A percentile compares a stretch with the other conserved stretches of the same genome.
Conservation (phyloP, 2,113 vertebrate genomes). For the Ammodytes dubius region DNA sequence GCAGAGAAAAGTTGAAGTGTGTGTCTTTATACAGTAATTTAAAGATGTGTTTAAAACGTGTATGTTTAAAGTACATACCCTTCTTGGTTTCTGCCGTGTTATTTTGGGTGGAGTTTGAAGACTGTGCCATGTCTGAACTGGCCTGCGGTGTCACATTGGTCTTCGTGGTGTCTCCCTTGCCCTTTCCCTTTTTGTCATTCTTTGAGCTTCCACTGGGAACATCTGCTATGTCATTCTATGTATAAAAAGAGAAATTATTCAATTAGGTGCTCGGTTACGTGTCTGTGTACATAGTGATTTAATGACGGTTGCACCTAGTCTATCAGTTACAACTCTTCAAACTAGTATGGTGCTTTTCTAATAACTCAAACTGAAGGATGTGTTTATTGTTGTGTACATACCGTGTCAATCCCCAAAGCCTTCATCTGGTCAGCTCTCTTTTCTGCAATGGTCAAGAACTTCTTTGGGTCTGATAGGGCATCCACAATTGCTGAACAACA, state of each 20-base stretch:
- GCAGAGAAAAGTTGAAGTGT: not conserved
- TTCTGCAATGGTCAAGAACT: slow-evolving; percentile 97
- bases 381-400: slow-evolving; percentile 72
- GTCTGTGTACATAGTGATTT: not conserved
- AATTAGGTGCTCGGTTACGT: not conserved
- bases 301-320: not conserved
- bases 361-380: not conserved
- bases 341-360: not conserved
- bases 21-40: not conserved
- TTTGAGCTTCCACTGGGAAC: slow-evolving; percentile 96
- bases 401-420: slow-evolving; percentile 97
- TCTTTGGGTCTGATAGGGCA: slow-evolving; percentile 98
- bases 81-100: slow-evolving; percentile 88
- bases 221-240: slow-evolving; percentile 96
- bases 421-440: slow-evolving; percentile 99
- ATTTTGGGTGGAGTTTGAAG: slow-evolving; percentile 85
- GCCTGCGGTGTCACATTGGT: slow-evolving; percentile 92
- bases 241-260: not conserved
- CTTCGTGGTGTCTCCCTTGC: slow-evolving; percentile 89
- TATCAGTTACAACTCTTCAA: not conserved
- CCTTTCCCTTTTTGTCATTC: slow-evolving; percentile 96
- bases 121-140: slow-evolving; percentile 92
- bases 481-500: slow-evolving; percentile 93
- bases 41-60: not conserved
- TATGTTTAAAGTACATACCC: slow-evolving; percentile 79